Percentiles rank a stretch among this genome's conserved stretches.
Evolutionary conservation across 2,797 vertebrate genomes (phyloP).

Genomic region (Melanotaenia boesemani): DNA sequence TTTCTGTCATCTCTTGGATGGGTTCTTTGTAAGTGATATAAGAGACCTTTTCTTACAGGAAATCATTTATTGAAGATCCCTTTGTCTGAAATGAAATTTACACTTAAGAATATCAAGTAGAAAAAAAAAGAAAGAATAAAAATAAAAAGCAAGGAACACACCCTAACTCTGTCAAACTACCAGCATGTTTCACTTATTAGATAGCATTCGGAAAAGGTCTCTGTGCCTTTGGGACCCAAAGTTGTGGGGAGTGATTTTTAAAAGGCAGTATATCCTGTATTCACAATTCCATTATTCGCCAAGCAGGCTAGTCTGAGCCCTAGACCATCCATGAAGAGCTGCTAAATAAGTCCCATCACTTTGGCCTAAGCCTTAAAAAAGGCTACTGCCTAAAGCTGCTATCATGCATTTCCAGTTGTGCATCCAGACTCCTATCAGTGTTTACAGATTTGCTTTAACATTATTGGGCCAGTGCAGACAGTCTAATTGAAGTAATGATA

Average conservation of each 20-base stretch:
- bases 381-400: slow-evolving; percentile 86
- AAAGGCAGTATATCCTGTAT: slow-evolving; percentile 68
- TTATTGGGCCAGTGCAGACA: slow-evolving; percentile 81
- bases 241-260: slow-evolving; percentile 73
- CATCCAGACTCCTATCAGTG: slow-evolving; percentile 85
- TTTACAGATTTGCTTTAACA: slow-evolving; percentile 88
- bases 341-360: slow-evolving; percentile 81
- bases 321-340: slow-evolving; percentile 81
- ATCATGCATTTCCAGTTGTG: slow-evolving; percentile 88
- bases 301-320: slow-evolving; percentile 82
- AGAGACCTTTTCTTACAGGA: slow-evolving; percentile 60
- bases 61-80: slow-evolving; percentile 55
- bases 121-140: neutral
- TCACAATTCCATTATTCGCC: slow-evolving; percentile 77
- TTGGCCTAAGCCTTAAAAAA: slow-evolving; percentile 73
- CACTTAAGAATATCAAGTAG: slow-evolving; percentile 45
- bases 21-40: slow-evolving; percentile 71
- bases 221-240: slow-evolving; percentile 72
- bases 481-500: slow-evolving; percentile 89
- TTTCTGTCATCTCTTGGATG: slow-evolving; percentile 63
- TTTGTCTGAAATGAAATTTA: slow-evolving; percentile 65
- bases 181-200: slow-evolving; percentile 70
- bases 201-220: slow-evolving; percentile 63
- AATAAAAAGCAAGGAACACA: slow-evolving; percentile 50
- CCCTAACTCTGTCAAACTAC: slow-evolving; percentile 44